Base-by-base conservation (phyloP, 2,888 invertebrate species). In the Hemistola chrysoprasaria region DNA sequence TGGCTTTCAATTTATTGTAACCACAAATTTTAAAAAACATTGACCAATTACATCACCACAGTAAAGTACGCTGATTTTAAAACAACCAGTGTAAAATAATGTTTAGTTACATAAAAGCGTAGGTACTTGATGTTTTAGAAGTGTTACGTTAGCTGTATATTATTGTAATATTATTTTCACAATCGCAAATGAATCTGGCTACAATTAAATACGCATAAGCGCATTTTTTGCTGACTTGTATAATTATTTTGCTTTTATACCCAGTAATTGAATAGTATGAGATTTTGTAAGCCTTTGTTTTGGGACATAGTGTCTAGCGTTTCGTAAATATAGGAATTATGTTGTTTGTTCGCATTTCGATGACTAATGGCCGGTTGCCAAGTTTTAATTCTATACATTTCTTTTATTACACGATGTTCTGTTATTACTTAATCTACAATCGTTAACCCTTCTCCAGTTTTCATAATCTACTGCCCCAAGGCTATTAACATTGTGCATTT, bases 81-180 rank as follows among this genome's bases (percentile, higher is more conserved):
- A 68, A 65, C 71, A 69, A 69, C 62, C 53, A 64, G 64, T 46
- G 35, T 29, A 42, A 16, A 41, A 35, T 50, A 41, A 40, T 36
- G 28, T 20, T 16, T 16, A 31, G 31, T 43, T 51, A 47, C 43
- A 43, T 46, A 43, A 45, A 42, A 30, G 20, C 6, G 11, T 11
- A 20, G 9, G 26, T 59, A 55, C 22, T 50, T 25, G 42, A 52
- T 16, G 54, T 58, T 62, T 58, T 57, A 56, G 57, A 59, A 50
- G 33, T 40, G 40, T 57, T 40, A 53, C 57, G 62, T 59, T 64
- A 70, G 52, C 46, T 44, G 50, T 64, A 58, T 56, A 56, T 56
- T 58, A n/a, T n/a, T n/a, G n/a, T n/a, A 16, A 16, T 16, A 16
- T 16, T 4, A 60, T 62, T 70, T 71, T 64, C 59, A 64, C 54